Evolutionary conservation across 2,113 vertebrate species (phyloP), one percentile per base, ranked within the genome.

Genomic region (Tetrax tetrax): DNA sequence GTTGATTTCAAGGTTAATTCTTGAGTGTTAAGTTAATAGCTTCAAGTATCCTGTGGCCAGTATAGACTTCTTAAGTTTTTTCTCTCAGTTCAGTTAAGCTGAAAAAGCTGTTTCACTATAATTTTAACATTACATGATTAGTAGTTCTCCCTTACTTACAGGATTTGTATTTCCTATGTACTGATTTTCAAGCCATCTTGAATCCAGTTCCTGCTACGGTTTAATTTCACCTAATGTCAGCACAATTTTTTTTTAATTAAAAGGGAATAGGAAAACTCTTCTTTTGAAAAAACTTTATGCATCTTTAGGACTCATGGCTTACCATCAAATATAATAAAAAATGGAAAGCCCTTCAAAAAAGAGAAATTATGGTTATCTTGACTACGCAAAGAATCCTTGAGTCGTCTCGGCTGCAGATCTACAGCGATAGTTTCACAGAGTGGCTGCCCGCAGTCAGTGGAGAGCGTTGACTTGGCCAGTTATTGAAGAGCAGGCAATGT

Each of bases 1-100:
- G 12, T 41, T 84, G 83, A 37, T 81, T 89, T 93, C n/a, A 59
- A 69, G 70, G 72, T 66, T 89, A 70, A 38, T 33, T 90, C 43
- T 74, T 1, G 1, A 53, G 69, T 35, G 10, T 61, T 43, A 85
- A 28, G 60, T 82, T 76, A 77, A 81, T 74, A 83, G 45, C 33
- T 69, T 6, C 35, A 22, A 80, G 41, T 59, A 18, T 80, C 20
- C 59, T 59, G 20, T 81, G 76, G 54, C 81, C 64, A n/a, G 1
- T 47, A 3, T 6, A 77, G 82, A 43, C 41, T 35, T 23, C 7
- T 16, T 23, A 31, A 8, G 14, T 33, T 37, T 38, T 14, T 3
- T 7, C 10, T 5, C 6, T 16, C 6, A 10, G 6, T 1, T 81
- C 24, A 68, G 24, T 71, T 79, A 76, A 78, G 35, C 25, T 80